Percentiles rank a stretch among this genome's conserved stretches.
Conservation (phyloP, 2,888 invertebrate genomes). For the Zootermopsis nevadensis region DNA sequence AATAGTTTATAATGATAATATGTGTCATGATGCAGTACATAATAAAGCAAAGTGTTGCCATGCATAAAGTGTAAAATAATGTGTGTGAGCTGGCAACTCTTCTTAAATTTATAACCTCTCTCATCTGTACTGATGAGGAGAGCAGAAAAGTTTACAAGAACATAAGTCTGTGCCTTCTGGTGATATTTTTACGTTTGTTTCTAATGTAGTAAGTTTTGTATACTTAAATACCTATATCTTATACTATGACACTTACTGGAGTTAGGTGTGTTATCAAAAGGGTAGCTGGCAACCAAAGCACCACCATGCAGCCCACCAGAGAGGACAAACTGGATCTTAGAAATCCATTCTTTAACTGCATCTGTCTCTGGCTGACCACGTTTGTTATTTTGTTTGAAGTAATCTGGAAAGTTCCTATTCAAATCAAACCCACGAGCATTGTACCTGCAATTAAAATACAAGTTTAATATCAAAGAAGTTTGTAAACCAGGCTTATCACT, state of each 20-base stretch:
- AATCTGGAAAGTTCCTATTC: constrained; percentile 97
- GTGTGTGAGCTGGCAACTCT: too few species aligned
- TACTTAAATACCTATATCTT: not conserved
- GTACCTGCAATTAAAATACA: constrained; percentile 68
- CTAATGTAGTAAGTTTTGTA: not conserved
- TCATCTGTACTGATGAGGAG: too few species aligned
- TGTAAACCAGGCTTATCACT: too few species aligned
- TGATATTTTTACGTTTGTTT: too few species aligned
- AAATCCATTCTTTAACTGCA: constrained; percentile 94
- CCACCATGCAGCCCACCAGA: constrained; percentile 97
- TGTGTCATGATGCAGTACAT: too few species aligned
- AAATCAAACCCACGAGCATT: constrained; percentile 91
- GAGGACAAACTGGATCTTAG: constrained; percentile 91
- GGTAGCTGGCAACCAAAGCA: constrained; percentile 95
- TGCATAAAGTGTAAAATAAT: too few species aligned
- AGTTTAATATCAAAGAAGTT: too few species aligned
- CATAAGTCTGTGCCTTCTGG: too few species aligned
- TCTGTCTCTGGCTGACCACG: constrained; percentile 94
- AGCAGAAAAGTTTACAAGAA: too few species aligned
- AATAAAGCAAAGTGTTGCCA: too few species aligned
- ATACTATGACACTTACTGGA: constrained; percentile 78
- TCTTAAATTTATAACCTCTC: too few species aligned
- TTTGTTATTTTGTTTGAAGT: constrained; percentile 86
- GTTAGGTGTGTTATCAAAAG: constrained; percentile 95
- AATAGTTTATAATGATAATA: too few species aligned